Conservation (phyloP, 1,140 invertebrate genomes). For the Gryllus bimaculatus region DNA sequence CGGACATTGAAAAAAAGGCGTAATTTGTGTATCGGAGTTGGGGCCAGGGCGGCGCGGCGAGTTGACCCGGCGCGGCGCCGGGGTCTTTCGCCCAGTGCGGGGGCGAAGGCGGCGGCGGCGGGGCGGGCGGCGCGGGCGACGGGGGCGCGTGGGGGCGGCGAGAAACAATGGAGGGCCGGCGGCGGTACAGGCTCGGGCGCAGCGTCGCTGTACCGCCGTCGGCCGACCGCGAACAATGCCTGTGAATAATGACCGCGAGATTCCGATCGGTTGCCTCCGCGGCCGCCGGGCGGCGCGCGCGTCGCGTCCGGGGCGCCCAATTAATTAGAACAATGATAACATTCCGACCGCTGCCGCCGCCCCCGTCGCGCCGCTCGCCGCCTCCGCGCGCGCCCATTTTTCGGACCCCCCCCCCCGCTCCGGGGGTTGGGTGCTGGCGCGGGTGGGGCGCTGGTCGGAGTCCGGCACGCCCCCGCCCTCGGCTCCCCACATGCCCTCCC, state of each 20-base stretch:
- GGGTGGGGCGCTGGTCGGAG: background rate
- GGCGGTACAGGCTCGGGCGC: background rate
- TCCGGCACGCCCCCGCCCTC: background rate
- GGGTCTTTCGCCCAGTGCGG: background rate
- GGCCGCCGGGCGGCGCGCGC: too few relatives aligned
- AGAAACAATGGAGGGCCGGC: background rate
- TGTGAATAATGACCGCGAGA: background rate
- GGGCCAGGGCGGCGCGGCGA: too few relatives aligned
- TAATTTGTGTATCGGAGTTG: too few relatives aligned
- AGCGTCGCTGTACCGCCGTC: background rate
- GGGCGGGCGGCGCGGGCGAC: background rate
- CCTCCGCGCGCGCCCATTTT: background rate
- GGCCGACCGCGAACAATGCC: background rate
- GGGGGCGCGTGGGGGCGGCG: too few relatives aligned
- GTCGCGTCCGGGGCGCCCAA: background rate
- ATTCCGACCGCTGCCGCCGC: background rate
- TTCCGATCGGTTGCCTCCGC: background rate
- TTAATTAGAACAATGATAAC: constrained; percentile 6
- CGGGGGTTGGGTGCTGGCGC: background rate
- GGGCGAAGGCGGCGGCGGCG: too few relatives aligned
- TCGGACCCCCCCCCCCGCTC: background rate
- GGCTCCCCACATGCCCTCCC: background rate
- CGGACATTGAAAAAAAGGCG: too few relatives aligned
- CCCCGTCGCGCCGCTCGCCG: too few relatives aligned
- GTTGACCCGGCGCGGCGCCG: too few relatives aligned